Evolutionary conservation across 2,113 vertebrate species (phyloP).

Genomic region (Phycodurus eques): DNA sequence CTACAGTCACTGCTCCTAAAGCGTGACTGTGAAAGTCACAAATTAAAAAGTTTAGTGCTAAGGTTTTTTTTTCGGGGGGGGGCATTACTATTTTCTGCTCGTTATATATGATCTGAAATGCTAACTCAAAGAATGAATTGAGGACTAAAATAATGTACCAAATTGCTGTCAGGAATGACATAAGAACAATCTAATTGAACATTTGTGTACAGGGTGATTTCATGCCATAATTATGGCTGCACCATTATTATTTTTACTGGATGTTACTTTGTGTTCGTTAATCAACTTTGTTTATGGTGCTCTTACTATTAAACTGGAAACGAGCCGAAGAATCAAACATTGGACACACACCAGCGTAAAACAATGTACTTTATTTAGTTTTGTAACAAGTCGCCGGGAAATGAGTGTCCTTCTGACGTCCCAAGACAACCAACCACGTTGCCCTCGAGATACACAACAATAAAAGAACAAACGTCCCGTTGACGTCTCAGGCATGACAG

Average conservation of each 20-base stretch:
- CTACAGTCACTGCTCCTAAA: not conserved
- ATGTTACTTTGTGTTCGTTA: not conserved
- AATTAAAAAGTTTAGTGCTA: not conserved
- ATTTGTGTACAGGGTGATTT: not conserved
- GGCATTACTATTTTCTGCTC: too few relatives aligned
- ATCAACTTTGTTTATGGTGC: not conserved
- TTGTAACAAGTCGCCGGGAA: slow-evolving; percentile 1
- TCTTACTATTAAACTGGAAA: not conserved
- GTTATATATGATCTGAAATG: too few relatives aligned
- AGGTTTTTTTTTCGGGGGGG: too few relatives aligned
- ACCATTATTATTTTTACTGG: not conserved
- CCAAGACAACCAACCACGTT: not conserved
- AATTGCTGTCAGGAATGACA: too few relatives aligned
- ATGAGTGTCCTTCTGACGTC: not conserved
- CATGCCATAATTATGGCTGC: not conserved
- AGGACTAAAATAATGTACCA: too few relatives aligned
- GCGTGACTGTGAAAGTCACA: not conserved
- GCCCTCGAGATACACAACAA: not conserved
- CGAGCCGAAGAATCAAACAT: not conserved
- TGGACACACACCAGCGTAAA: not conserved
- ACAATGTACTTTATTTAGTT: not conserved
- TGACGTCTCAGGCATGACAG: not conserved
- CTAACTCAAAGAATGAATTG: too few relatives aligned
- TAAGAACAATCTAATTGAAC: not conserved
- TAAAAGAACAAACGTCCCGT: not conserved